Base-by-base conservation (phyloP, 2,888 invertebrate species). In the Synanthedon tipuliformis region DNA sequence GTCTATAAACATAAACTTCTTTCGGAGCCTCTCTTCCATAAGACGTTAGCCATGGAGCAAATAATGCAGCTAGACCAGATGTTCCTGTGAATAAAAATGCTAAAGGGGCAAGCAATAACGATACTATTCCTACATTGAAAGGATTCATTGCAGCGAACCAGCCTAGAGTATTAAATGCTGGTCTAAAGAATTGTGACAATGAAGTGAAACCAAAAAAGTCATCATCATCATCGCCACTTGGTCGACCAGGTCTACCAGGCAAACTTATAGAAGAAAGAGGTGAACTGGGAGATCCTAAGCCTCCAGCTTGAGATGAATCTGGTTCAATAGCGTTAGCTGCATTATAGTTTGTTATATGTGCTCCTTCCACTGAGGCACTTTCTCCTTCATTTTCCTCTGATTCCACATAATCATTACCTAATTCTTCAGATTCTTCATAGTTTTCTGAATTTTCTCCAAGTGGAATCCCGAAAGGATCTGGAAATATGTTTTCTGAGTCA, bases 31-130 rank as follows among this genome's bases (percentile, higher is more conserved):
- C 76, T 59, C 88, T 75, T 1, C 73, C 87, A 50, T 81, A 82
- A 0, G 92, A 90, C 56, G 92, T 79, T 59, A 90, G 87, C 89
- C 89, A 92, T 0, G 92, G 92, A 54, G 92, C 89, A 57, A 92
- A 75, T 50, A 92, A 83, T 0, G 92, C 84, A 1, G 90, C 88
- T 13, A 91, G 68, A 0, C 92, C 89, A 12, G 92, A 89, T 0
- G 90, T 85, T 0, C 92, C 89, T 1, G 90, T 89, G 51, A 92
- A 88, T 45, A 92, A 75, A 52, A 92, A 78, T 0, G 89, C 89
- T 50, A 92, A 71, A 0, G 93, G 93, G 0, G 92, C 89, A 50
- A 92, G 77, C 52, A 90, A 72, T 62, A 92, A 61, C 53, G 92
- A 88, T 69, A 90, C 82, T 41, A 91, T 72, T 0, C 90, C 86